Conservation (phyloP, 2,888 invertebrate genomes). For the Agrilus mali region DNA sequence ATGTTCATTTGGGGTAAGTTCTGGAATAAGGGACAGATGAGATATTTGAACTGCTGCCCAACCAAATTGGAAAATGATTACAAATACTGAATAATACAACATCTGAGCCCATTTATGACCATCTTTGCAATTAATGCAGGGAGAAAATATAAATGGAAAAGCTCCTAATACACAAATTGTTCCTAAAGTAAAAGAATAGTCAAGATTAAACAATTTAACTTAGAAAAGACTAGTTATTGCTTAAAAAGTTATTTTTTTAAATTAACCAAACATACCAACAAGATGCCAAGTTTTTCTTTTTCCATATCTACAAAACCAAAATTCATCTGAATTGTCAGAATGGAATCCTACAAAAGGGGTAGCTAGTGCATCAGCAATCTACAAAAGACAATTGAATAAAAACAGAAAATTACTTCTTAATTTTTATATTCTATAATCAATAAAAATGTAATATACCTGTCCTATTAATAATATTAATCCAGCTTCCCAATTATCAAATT, state of each 20-base stretch:
- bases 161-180: slow-evolving; percentile 60
- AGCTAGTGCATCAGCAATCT: slow-evolving; percentile 71
- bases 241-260: slow-evolving; percentile 1
- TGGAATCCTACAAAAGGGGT: slow-evolving; percentile 82
- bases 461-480: slow-evolving; percentile 64
- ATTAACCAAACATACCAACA: slow-evolving; percentile 45
- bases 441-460: slow-evolving; percentile 41
- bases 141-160: slow-evolving; percentile 81
- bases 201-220: background rate
- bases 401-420: background rate
- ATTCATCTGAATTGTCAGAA: slow-evolving; percentile 61
- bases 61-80: slow-evolving; percentile 80
- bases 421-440: background rate
- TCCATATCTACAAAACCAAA: slow-evolving; percentile 59
- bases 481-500: slow-evolving; percentile 45
- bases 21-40: slow-evolving; percentile 79
- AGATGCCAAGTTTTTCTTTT: slow-evolving; percentile 83
- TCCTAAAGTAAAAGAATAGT: slow-evolving; percentile 41
- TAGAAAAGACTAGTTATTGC: background rate
- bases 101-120: slow-evolving; percentile 57
- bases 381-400: slow-evolving; percentile 36
- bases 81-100: slow-evolving; percentile 63
- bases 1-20: slow-evolving; percentile 59
- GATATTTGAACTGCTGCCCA: slow-evolving; percentile 90
- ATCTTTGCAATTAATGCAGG: slow-evolving; percentile 53